These are phyloP conservation scores for Psittacula derbiana DNA, from an alignment of 2,797 vertebrate genomes.

Conservation along the genomic window DNA sequence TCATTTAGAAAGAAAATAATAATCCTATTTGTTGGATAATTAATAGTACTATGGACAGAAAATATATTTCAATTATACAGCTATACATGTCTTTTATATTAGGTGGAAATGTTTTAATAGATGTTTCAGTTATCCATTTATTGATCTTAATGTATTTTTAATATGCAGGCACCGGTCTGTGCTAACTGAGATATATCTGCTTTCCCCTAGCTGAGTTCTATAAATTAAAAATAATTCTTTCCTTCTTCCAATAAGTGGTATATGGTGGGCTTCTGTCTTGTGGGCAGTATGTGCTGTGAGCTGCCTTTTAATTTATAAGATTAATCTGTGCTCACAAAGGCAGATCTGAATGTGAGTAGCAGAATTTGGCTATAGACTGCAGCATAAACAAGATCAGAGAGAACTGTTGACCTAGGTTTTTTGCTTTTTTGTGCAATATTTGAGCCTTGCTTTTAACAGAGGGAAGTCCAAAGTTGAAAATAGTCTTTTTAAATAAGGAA, in stretches of 20 bases:
- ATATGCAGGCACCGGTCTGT: background rate
- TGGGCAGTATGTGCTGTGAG: background rate
- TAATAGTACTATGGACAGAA: conserved; percentile 30
- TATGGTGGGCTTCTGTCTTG: conserved; percentile 14
- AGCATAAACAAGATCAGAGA: background rate
- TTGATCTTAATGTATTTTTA: conserved; percentile 67
- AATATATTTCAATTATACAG: conserved; percentile 56
- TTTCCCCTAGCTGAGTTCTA: conserved; percentile 15
- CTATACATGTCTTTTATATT: conserved; percentile 45
- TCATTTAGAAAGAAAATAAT: conserved; percentile 23
- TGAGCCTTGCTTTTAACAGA: background rate
- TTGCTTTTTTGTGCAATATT: background rate
- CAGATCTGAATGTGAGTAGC: background rate
- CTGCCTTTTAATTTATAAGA: conserved; percentile 14
- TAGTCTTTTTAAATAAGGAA: background rate
- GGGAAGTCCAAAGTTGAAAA: background rate
- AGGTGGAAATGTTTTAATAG: conserved; percentile 44
- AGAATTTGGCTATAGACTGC: background rate
- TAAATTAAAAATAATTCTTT: conserved; percentile 55
- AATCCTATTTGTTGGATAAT: conserved; percentile 48
- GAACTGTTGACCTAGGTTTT: background rate
- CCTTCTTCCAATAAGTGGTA: background rate
- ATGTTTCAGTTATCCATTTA: conserved; percentile 61
- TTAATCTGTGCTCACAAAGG: conserved; percentile 26
- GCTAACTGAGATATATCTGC: conserved; percentile 41